These are phyloP conservation scores for Ellobius talpinus DNA, from an alignment of 2,113 vertebrate genomes.

Conservation along the genomic window DNA sequence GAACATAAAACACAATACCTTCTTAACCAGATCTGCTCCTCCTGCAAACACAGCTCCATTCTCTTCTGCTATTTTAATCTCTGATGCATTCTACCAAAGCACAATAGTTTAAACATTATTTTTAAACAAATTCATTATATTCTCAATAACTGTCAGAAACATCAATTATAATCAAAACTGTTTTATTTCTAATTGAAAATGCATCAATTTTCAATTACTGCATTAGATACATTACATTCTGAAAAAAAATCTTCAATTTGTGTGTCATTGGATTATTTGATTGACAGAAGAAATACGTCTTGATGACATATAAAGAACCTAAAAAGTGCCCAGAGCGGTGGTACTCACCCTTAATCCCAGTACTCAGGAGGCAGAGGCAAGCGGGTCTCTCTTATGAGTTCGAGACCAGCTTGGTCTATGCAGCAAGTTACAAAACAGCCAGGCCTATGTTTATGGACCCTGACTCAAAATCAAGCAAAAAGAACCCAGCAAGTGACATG, in stretches of 20 bases:
- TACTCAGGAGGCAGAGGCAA: neutral
- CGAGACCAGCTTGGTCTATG: neutral
- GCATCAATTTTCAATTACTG: conserved; percentile 38
- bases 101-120: conserved; percentile 49
- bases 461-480: neutral
- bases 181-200: conserved; percentile 64
- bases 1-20: conserved; percentile 84
- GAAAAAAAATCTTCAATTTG: conserved; percentile 10
- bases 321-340: neutral
- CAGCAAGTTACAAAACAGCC: no score
- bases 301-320: conserved; percentile 16
- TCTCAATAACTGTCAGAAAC: conserved; percentile 13
- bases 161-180: conserved; percentile 54
- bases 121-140: neutral
- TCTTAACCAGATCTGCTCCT: conserved; percentile 92
- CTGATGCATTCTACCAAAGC: conserved; percentile 88
- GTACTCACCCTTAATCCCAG: neutral
- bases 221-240: neutral
- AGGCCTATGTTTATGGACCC: neutral
- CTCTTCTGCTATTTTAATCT: conserved; percentile 89
- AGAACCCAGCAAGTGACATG: neutral
- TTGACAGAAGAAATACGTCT: neutral
- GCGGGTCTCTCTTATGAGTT: neutral
- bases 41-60: conserved; percentile 91
- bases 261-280: neutral